Conservation (phyloP, 2,888 invertebrate species). For the Drosophila dives region DNA sequence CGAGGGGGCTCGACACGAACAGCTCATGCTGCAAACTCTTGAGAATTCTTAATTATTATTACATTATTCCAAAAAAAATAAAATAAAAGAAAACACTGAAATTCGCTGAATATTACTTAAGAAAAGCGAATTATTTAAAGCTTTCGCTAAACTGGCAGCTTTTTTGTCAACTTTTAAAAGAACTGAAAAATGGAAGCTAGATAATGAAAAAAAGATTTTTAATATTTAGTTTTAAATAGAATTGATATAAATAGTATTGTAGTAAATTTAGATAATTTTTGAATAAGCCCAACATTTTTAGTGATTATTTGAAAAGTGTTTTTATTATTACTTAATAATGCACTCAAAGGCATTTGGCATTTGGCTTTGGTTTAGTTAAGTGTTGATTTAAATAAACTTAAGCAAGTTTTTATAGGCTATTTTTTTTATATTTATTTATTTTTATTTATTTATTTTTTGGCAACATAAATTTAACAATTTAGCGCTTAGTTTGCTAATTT, state of each 20-base stretch:
- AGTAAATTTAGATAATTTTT: not conserved
- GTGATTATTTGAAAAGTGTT: not conserved
- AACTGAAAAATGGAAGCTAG: not conserved
- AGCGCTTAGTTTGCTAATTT: not conserved
- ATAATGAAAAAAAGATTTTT: not conserved
- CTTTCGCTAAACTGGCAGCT: not conserved
- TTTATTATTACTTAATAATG: not conserved
- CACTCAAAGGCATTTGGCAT: too few relatives aligned
- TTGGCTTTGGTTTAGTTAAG: not conserved
- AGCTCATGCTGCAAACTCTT: not conserved
- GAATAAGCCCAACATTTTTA: not conserved
- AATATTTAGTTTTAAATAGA: not conserved
- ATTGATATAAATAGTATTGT: not conserved
- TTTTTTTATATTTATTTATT: too few relatives aligned
- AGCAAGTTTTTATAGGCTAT: not conserved
- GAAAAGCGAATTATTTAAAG: not conserved
- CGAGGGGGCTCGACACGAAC: not conserved
- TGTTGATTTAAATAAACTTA: not conserved
- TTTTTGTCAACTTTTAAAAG: not conserved
- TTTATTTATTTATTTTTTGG: not conserved
- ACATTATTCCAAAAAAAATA: not conserved
- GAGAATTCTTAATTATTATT: constrained; percentile 6
- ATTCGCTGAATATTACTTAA: not conserved
- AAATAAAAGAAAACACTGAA: not conserved
- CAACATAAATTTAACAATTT: not conserved